These are phyloP conservation scores for Cetoscarus ocellatus DNA, from an alignment of 2,797 vertebrate species.

Conservation along the genomic window DNA sequence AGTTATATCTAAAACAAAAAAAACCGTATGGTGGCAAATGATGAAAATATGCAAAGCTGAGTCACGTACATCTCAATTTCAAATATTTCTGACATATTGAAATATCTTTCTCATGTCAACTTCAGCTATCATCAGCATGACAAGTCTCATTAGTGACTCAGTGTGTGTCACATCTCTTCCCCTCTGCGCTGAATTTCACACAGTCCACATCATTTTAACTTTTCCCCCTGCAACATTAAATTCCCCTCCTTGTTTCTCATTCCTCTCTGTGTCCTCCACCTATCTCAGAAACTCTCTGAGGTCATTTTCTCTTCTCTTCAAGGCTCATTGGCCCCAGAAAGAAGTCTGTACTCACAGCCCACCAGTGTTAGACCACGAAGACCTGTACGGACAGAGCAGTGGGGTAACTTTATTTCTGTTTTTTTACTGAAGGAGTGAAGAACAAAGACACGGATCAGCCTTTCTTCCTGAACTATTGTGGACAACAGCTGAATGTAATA, in stretches of 20 bases:
- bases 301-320: slow-evolving; percentile 66
- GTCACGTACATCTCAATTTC: slow-evolving; percentile 28
- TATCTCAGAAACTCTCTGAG: slow-evolving; percentile 54
- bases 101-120: slow-evolving; percentile 18
- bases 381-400: slow-evolving; percentile 44
- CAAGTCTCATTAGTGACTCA: slow-evolving; percentile 61
- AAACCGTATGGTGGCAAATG: background rate
- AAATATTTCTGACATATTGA: slow-evolving; percentile 34
- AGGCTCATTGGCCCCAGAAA: slow-evolving; percentile 62
- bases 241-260: slow-evolving; percentile 27
- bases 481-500: background rate
- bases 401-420: slow-evolving; percentile 45
- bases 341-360: slow-evolving; percentile 49
- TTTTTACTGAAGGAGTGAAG: slow-evolving; percentile 27
- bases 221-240: slow-evolving; percentile 47
- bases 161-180: slow-evolving; percentile 39
- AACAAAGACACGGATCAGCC: background rate
- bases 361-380: slow-evolving; percentile 65
- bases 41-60: slow-evolving; percentile 15
- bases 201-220: slow-evolving; percentile 49
- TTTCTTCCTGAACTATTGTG: slow-evolving; percentile 1
- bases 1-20: background rate
- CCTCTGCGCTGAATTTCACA: slow-evolving; percentile 26
- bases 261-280: slow-evolving; percentile 29
- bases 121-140: slow-evolving; percentile 34